These are phyloP conservation scores for Tachina lurida DNA, from an alignment of 2,888 invertebrate species.

Conservation along the genomic window DNA sequence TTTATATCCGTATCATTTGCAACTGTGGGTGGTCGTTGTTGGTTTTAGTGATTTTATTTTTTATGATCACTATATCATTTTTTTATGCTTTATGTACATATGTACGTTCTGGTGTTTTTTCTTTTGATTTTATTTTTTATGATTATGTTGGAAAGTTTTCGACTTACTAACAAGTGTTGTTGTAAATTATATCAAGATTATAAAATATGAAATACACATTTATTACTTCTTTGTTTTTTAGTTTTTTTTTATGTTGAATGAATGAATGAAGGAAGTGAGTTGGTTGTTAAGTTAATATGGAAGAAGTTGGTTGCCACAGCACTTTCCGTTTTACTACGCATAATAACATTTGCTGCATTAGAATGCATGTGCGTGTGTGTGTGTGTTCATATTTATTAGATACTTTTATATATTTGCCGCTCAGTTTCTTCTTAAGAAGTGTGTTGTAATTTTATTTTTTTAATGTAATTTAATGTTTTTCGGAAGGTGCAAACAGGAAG, in stretches of 20 bases:
- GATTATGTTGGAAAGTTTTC: constrained; percentile 63
- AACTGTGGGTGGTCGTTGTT: constrained; percentile 68
- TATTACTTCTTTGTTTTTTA: constrained; percentile 20
- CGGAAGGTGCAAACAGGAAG: constrained; percentile 65
- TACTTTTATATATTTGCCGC: constrained; percentile 38
- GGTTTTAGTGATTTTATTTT: constrained; percentile 51
- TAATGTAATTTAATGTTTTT: constrained; percentile 39
- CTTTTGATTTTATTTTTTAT: constrained; percentile 44
- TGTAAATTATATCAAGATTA: constrained; percentile 65
- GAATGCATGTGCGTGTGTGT: not conserved
- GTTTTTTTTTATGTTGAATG: not conserved
- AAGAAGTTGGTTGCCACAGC: constrained; percentile 43
- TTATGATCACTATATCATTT: constrained; percentile 54
- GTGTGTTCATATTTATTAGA: constrained; percentile 11
- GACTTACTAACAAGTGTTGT: constrained; percentile 60
- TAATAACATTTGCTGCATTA: not conserved
- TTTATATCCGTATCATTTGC: constrained; percentile 60
- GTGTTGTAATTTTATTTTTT: constrained; percentile 20
- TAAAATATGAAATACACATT: constrained; percentile 64
- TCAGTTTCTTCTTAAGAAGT: constrained; percentile 25
- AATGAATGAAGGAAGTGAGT: not conserved
- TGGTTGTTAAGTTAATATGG: not conserved
- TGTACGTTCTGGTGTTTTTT: not conserved
- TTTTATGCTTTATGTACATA: not conserved
- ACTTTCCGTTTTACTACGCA: constrained; percentile 62